Conservation (phyloP, 2,888 invertebrate species). For the Hesperia comma region DNA sequence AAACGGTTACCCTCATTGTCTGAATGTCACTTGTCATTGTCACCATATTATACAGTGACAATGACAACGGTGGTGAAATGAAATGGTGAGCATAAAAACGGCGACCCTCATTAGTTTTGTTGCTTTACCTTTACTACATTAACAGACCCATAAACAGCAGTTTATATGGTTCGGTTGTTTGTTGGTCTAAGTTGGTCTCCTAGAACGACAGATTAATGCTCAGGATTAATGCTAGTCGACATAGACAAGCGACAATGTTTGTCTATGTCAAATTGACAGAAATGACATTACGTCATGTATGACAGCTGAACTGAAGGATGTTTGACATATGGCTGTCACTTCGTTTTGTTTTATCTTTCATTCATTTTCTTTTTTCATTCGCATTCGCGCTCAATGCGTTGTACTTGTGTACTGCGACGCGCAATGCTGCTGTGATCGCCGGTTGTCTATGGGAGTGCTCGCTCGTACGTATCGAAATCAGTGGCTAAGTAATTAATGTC, state of each 20-base stretch:
- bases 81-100: no score
- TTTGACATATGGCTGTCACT: slow-evolving; percentile 21
- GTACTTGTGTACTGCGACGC: slow-evolving; percentile 54
- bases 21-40: no score
- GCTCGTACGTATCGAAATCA: slow-evolving; percentile 72
- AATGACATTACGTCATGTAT: neutral
- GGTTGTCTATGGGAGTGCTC: slow-evolving; percentile 76
- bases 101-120: no score
- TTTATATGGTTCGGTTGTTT: no score
- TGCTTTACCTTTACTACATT: no score
- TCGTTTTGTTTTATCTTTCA: slow-evolving; percentile 31
- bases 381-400: slow-evolving; percentile 79
- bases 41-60: no score
- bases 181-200: no score
- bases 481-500: slow-evolving; percentile 64
- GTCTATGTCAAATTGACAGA: neutral
- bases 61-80: no score
- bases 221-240: no score
- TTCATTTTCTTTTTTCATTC: slow-evolving; percentile 50
- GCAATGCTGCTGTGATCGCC: slow-evolving; percentile 50
- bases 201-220: no score
- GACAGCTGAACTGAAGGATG: neutral
- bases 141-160: no score
- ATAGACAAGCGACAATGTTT: neutral
- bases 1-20: no score